Base-by-base conservation (phyloP, 2,888 invertebrate genomes). In the Ditylenchus weischeri region DNA sequence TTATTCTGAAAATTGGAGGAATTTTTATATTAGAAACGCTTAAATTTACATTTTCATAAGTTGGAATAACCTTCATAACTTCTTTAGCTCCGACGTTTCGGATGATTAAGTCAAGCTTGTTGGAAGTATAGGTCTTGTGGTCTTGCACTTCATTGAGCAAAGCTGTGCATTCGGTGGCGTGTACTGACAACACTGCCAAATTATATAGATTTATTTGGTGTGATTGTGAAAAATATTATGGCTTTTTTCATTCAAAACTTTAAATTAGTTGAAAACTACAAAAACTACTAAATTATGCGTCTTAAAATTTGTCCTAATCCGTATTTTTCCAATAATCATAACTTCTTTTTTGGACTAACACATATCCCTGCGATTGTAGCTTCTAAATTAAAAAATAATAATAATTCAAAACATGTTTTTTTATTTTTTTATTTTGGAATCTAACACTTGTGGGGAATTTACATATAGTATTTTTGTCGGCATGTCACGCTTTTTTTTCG, bases 1-100 rank as follows among this genome's bases (percentile, higher is more conserved):
- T 35, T 36, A 23, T 49, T 38, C 62, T 71, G 35, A 11, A 43
- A 68, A 68, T 21, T 21, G 13, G 18, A n/a, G 29, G 13, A 23
- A 59, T 59, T 43, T 36, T 21, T 51, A 29, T 13, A 51, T 29
- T 47, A 15, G 43, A 47, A 47, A n/a, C 4, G 7, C 19, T n/a
- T 51, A 47, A 47, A 10, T 57, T 43, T 29, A 54, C 54, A 54
- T 54, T 29, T 23, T 18, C 54, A 23, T 54, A 23, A 11, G 15
- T 23, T 54, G 54, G 21, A 5, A 54, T 18, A 29, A 18, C 54
- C 13, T 21, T 54, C 29, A 23, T 54, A 29, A 18, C 23, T 54
- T 54, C 54, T 54, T 54, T 54, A 5, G 54, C 54, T 13, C 54
- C 54, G 21, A 29, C 13, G 10, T 54, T 54, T 54, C 13, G 54